Evolutionary conservation across 2,888 invertebrate species (phyloP), one percentile per base, ranked within the genome.

Genomic region (Quadriops clusia): DNA sequence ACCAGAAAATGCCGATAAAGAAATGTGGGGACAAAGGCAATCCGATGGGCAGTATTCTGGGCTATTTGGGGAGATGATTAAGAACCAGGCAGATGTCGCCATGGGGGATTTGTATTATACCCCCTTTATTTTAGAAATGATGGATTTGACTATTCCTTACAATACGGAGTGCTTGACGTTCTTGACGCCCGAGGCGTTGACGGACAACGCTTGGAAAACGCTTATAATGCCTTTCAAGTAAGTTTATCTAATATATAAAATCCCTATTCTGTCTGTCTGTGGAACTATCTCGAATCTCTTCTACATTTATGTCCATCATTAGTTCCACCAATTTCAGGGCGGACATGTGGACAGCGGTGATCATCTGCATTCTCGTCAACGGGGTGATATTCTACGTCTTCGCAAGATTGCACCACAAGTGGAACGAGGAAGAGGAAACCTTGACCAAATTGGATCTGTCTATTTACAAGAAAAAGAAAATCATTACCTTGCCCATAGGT

Each of bases 141-240:
- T 81, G 45, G 86, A 87, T 53, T 58, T 87, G 20, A 79, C 78
- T 30, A 65, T 71, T 25, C 83, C 86, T 0, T 86, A 86, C 39
- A 79, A 76, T n/a, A 73, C 79, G 0, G 81, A 85, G 50, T 87
- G 86, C 48, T 66, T 85, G 46, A 86, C 86, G 1, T 87, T 87
- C 49, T 54, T 87, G 10, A 85, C 86, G 1, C 85, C 85, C 0
- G 85, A 85, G 58, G 74, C 84, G 1, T 61, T 79, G 10, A 73
- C 72, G 2, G 83, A 86, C 50, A 84, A 83, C 46, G 81, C 85
- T 1, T 86, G 86, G 86, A 79, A 78, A 54, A 80, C 85, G 1
- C 63, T 87, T 5, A 76, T 85, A 46, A 60, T 81, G 41, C 86
- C 86, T 1, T 85, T 86, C 49, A 76, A 70, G 83, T 79, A 63